Evolutionary conservation across 2,113 vertebrate species (phyloP), one percentile per base, ranked within the genome.

Genomic region (Thunnus thynnus): DNA sequence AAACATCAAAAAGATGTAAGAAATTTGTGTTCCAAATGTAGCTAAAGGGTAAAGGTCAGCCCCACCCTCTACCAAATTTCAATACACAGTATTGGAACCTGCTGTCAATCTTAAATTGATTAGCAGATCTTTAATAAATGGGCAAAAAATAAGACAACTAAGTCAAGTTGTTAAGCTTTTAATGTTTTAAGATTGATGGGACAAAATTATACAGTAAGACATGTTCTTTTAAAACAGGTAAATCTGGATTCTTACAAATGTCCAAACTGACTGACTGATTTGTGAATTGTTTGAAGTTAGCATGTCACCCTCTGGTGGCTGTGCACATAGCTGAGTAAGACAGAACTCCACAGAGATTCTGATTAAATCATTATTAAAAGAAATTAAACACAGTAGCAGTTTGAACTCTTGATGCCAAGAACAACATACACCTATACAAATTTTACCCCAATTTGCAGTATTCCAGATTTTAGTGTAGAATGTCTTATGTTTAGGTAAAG

Each of bases 261-360:
- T 41, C 36, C 36, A 41, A 41, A 41, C 36, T 8, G 7, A 20
- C 36, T 41, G 7, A 36, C 36, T 36, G 8, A 36, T 36, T 36
- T 36, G 46, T 57, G 61, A 56, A 71, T 12, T 14, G 18, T 25
- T 54, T 52, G 3, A 51, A 52, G 8, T 46, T 27, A 20, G 30
- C 20, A 27, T 64, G n/a, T 64, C 65, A 70, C 56, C 66, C 65
- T 64, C 58, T 50, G 5, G 41, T 82, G 51, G 78, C 14, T 51
- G 51, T 44, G 13, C 27, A 48, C 51, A 32, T 17, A 25, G 50
- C 47, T 7, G 20, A 46, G 22, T 32, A 3, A n/a, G 9, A 41
- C 36, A 41, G 27, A 30, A 30, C 27, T 30, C 27, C 27, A 30
- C 27, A 30, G 27, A 30, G 27, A 30, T 30, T 30, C 27, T 30